phyloP scores from a whole-genome alignment of 2,888 invertebrate species.

The Rhamphomyia laevipes region DNA sequence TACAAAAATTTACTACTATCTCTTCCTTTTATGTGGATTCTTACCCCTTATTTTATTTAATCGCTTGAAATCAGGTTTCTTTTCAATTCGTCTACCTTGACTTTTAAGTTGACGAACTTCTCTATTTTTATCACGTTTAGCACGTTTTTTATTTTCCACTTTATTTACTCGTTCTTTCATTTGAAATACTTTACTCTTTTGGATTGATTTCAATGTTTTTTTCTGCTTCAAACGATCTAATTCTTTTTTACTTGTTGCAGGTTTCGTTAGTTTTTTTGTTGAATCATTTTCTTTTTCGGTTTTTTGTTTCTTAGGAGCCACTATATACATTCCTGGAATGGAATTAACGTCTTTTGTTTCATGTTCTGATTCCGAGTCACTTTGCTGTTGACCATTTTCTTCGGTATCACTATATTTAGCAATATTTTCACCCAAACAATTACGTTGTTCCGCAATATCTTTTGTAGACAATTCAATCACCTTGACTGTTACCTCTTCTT shows the following conservation, averaged over 20 bases:
- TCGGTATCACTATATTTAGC: constrained; percentile 30
- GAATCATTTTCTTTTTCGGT: constrained; percentile 22
- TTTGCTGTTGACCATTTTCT: constrained; percentile 21
- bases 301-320: constrained; percentile 19
- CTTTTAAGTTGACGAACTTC: background rate
- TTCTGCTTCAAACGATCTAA: constrained; percentile 57
- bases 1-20: background rate
- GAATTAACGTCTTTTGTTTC: constrained; percentile 27
- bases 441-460: constrained; percentile 55
- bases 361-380: constrained; percentile 28
- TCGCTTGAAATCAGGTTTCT: background rate
- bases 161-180: constrained; percentile 60
- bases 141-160: constrained; percentile 56
- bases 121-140: constrained; percentile 35
- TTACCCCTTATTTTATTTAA: background rate
- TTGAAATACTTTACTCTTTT: constrained; percentile 67
- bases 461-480: constrained; percentile 61
- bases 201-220: constrained; percentile 58
- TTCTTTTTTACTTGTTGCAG: constrained; percentile 45
- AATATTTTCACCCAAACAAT: constrained; percentile 61
- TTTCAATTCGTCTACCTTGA: background rate
- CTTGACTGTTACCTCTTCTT: constrained; percentile 67
- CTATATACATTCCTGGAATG: constrained; percentile 42
- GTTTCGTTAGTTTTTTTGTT: constrained; percentile 14
- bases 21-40: constrained; percentile 1